phyloP scores from a whole-genome alignment of 2,113 vertebrate species.

The Gymnarchus niloticus region DNA sequence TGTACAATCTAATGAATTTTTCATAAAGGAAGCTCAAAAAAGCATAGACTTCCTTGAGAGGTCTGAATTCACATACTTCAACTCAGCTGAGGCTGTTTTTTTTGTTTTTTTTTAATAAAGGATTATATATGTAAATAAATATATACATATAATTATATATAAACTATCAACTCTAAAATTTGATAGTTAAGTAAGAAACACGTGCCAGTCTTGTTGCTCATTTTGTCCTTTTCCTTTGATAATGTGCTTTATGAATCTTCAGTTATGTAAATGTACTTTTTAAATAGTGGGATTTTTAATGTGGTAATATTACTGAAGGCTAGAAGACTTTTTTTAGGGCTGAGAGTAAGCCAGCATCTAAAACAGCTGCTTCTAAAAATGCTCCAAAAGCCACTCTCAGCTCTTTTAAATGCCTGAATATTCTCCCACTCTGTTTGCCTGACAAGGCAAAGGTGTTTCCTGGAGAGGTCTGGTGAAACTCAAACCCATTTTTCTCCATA shows the following conservation, averaged over 20 bases:
- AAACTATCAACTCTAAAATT: too few relatives aligned
- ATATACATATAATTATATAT: too few relatives aligned
- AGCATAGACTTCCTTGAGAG: neutral
- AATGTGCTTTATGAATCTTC: neutral
- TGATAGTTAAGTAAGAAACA: too few relatives aligned
- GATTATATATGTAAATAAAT: too few relatives aligned
- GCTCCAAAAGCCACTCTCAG: neutral
- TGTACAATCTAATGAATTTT: neutral
- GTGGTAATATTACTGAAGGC: neutral
- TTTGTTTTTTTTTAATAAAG: neutral
- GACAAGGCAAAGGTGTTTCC: neutral
- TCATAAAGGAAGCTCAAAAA: neutral
- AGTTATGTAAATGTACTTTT: neutral
- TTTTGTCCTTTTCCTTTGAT: neutral
- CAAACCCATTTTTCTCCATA: slow-evolving; percentile 34
- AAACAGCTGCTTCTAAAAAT: neutral
- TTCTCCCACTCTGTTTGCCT: neutral
- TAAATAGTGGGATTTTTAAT: neutral
- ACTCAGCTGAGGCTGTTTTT: neutral
- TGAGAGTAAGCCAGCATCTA: too few relatives aligned
- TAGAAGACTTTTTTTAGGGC: neutral
- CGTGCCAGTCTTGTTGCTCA: neutral
- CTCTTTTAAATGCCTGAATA: neutral
- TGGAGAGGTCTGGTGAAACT: neutral
- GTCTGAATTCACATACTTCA: neutral